phyloP scores from a whole-genome alignment of 2,113 vertebrate species.

The Geothlypis trichas region DNA sequence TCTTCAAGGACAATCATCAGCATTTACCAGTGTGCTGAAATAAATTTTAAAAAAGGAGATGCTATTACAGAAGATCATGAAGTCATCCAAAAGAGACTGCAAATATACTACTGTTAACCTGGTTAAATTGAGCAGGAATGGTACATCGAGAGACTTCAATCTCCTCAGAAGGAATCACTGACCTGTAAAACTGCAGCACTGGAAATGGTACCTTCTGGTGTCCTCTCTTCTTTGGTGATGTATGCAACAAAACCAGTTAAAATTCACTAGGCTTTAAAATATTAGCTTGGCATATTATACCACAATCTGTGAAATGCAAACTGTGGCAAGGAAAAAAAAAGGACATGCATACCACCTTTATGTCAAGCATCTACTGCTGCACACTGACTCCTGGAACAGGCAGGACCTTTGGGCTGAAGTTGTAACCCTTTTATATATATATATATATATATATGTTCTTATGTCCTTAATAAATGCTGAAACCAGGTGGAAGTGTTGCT shows the following conservation, averaged over 20 bases:
- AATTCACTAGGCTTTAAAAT: neutral
- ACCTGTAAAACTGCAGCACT: constrained; percentile 12
- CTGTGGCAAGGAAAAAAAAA: neutral
- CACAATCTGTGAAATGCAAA: neutral
- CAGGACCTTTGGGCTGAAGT: neutral
- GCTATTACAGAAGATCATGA: neutral
- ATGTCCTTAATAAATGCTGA: neutral
- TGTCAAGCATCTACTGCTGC: neutral
- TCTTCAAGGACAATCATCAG: neutral
- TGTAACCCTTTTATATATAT: neutral
- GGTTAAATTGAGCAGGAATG: neutral
- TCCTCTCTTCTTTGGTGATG: neutral
- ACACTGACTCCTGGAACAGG: neutral
- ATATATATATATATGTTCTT: too few relatives aligned
- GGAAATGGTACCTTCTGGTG: neutral
- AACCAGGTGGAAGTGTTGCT: neutral
- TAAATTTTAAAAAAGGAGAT: neutral
- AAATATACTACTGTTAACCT: constrained; percentile 3
- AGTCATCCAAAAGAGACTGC: neutral
- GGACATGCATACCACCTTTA: neutral
- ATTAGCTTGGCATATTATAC: neutral
- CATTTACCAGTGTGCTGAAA: neutral
- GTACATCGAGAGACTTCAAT: neutral
- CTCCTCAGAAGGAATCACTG: constrained; percentile 10
- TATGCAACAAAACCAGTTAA: neutral